Percentiles rank a stretch among this genome's conserved stretches.
These are phyloP conservation scores for Lampris incognitus DNA, from an alignment of 2,113 vertebrate species.

Conservation along the genomic window DNA sequence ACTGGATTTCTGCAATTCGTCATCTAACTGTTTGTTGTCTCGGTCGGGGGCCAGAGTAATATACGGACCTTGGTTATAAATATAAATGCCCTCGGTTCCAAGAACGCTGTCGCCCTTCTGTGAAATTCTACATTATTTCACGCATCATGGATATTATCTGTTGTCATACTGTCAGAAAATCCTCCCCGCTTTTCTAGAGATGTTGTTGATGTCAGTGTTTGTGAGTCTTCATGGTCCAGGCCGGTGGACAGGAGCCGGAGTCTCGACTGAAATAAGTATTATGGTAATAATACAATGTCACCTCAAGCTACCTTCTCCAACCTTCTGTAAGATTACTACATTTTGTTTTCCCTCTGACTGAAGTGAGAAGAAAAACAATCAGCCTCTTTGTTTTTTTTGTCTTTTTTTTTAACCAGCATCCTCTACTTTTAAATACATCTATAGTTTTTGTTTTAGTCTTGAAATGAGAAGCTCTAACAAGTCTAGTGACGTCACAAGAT, in stretches of 20 bases:
- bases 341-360: conserved; percentile 27
- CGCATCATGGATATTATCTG: neutral
- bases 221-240: conserved; percentile 5
- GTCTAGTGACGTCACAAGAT: conserved; percentile 61
- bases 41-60: too few species aligned
- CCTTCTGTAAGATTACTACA: conserved; percentile 49
- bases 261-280: conserved; percentile 41
- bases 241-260: conserved; percentile 9
- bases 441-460: conserved; percentile 22
- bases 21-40: too few species aligned
- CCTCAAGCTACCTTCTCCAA: conserved; percentile 32
- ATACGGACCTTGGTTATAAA: too few species aligned
- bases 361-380: neutral
- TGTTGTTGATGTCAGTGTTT: conserved; percentile 11
- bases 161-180: conserved; percentile 32
- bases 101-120: too few species aligned
- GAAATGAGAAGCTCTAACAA: conserved; percentile 47
- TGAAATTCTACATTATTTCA: conserved; percentile 1
- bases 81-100: too few species aligned
- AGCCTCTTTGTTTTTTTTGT: conserved; percentile 4
- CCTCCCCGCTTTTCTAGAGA: neutral
- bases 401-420: conserved; percentile 6
- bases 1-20: too few species aligned
- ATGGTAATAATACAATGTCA: conserved; percentile 9
- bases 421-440: conserved; percentile 27